These are phyloP conservation scores for Thysanoteuthis rhombus DNA, from an alignment of 2,888 invertebrate species.

Conservation along the genomic window DNA sequence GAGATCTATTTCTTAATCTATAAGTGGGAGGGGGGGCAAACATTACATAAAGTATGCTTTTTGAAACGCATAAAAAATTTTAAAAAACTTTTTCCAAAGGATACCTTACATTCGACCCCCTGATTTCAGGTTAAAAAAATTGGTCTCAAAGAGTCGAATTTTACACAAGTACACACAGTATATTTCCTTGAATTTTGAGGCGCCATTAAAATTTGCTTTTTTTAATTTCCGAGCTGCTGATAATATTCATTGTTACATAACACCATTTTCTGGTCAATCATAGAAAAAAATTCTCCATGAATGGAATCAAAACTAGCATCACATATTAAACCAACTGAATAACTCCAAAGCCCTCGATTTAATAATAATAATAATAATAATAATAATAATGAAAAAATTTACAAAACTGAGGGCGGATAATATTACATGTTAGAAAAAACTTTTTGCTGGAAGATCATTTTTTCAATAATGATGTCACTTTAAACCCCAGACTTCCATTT, in stretches of 20 bases:
- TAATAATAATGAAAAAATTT: neutral
- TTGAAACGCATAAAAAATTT: too few species aligned
- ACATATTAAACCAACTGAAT: too few species aligned
- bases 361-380: neutral
- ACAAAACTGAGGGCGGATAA: neutral
- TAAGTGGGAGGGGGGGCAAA: too few species aligned
- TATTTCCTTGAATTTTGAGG: neutral
- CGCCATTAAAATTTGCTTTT: neutral
- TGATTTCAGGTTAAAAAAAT: too few species aligned
- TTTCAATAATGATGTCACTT: neutral
- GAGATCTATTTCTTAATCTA: too few species aligned
- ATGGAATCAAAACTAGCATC: too few species aligned
- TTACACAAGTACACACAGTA: too few species aligned
- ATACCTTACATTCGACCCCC: too few species aligned
- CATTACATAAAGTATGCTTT: too few species aligned
- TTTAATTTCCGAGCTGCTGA: neutral
- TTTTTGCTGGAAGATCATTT: neutral
- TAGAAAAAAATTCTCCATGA: neutral
- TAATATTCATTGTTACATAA: neutral
- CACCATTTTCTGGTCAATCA: neutral
- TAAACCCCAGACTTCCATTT: neutral
- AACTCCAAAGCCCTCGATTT: neutral
- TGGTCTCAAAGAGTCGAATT: too few species aligned
- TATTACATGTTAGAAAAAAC: neutral
- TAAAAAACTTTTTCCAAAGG: too few species aligned